A percentile compares a stretch with the other conserved stretches of the same genome.
Conservation (phyloP, 2,888 invertebrate genomes). For the Gymnosoma rotundatum region DNA sequence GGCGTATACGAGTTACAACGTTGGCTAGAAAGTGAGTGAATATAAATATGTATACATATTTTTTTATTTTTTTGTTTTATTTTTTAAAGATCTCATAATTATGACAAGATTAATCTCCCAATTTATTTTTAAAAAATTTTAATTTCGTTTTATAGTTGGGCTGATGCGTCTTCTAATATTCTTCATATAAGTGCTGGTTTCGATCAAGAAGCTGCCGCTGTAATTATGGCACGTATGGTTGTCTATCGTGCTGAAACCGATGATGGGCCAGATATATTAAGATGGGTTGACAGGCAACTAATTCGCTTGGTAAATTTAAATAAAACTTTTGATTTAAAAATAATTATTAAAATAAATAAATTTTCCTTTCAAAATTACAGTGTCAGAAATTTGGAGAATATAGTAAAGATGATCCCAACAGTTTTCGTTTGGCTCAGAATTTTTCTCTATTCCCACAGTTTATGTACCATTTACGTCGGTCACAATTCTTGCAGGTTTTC, state of each 20-base stretch:
- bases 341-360: no score
- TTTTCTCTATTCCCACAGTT: slow-evolving; percentile 99
- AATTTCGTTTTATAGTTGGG: slow-evolving; percentile 88
- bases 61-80: no score
- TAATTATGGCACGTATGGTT: slow-evolving; percentile 97
- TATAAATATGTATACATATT: no score
- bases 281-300: slow-evolving; percentile 99
- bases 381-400: slow-evolving; percentile 99
- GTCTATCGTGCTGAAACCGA: slow-evolving; percentile 97
- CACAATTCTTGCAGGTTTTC: slow-evolving; percentile 99
- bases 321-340: background rate
- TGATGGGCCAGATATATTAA: slow-evolving; percentile 97
- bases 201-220: slow-evolving; percentile 99
- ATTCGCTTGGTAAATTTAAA: slow-evolving; percentile 90
- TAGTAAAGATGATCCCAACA: slow-evolving; percentile 97
- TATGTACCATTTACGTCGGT: slow-evolving; percentile 99
- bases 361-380: slow-evolving; percentile 83
- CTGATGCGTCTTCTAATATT: slow-evolving; percentile 94
- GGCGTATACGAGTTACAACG: slow-evolving; percentile 97
- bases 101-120: no score
- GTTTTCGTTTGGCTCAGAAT: slow-evolving; percentile 97
- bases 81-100: background rate
- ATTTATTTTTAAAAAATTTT: slow-evolving; percentile 36
- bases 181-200: slow-evolving; percentile 97
- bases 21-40: slow-evolving; percentile 93